phyloP scores from a whole-genome alignment of 2,113 vertebrate genomes.

The Tor tambroides region DNA sequence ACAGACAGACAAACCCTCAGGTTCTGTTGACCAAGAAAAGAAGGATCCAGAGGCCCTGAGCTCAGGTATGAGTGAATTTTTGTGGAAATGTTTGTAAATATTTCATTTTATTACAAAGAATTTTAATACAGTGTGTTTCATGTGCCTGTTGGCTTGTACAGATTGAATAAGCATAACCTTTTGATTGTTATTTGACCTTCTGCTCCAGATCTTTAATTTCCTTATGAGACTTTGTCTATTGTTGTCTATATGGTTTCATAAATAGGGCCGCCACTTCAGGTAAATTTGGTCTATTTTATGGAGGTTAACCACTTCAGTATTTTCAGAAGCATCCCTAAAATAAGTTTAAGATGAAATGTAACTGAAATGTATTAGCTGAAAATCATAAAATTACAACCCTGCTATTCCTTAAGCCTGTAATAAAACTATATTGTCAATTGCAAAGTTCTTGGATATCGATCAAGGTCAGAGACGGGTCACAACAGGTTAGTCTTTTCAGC shows the following conservation, averaged over 20 bases:
- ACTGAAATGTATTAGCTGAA: background rate
- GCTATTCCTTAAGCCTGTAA: background rate
- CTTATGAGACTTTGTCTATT: background rate
- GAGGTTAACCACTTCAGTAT: background rate
- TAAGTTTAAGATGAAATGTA: background rate
- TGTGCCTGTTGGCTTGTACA: background rate
- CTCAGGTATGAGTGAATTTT: constrained; percentile 61
- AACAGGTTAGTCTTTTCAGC: background rate
- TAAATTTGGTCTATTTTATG: background rate
- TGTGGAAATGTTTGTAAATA: background rate
- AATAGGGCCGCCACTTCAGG: background rate
- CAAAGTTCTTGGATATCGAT: background rate
- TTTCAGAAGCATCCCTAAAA: background rate
- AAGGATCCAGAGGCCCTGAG: constrained; percentile 51
- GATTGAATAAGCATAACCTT: background rate
- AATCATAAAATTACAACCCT: background rate
- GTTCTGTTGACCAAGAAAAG: background rate
- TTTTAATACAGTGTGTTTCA: background rate
- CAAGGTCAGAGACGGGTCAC: background rate
- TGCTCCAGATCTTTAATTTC: background rate
- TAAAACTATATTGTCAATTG: background rate
- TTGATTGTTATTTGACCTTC: background rate
- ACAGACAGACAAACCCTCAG: background rate
- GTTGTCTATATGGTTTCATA: background rate
- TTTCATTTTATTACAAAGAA: background rate